Base-by-base conservation (phyloP, 2,797 vertebrate species). In the Hippopotamyrus pictus region DNA sequence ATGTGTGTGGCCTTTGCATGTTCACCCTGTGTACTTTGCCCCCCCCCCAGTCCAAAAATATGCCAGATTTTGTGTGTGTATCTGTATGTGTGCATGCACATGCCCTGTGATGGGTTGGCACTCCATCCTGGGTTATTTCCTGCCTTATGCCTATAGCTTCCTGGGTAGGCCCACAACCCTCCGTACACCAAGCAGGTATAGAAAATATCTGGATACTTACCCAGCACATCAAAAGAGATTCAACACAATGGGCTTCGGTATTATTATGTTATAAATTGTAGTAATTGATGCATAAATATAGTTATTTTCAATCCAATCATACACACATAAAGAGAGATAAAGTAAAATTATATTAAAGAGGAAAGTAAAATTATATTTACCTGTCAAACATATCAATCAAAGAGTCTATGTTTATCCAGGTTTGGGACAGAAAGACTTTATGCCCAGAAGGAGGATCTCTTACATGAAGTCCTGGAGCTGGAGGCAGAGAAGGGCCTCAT, bases 391-490 rank as follows among this genome's bases (percentile, higher is more conserved):
- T 37, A 59, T 22, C 53, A 54, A 8, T 44, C 37, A 41, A 6
- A 44, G 17, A 79, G 17, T 19, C 53, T 87, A 6, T 59, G 29
- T 87, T 41, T 57, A 7, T 29, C 14, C 85, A 97, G 96, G 93
- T 96, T 96, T 91, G 96, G 96, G 89, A 96, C 96, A 37, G 96
- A 96, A 90, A 93, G 95, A 87, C 89, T 96, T 22, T 97, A 96
- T 1, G 95, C 95, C 17, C 95, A 96, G 90, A 96, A 97, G 90
- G 96, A 97, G 90, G 96, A 96, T 90, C 92, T 97, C 88, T 93
- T 96, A 9, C 95, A 96, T 5, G 96, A 96, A 92, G 96, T 96
- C 25, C 90, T 96, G 91, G 96, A 97, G 91, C 92, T 97, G 91
- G 96, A 97, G 92, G 95, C 94, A 1, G 96, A 96, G 91, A 96